These are phyloP conservation scores for Automeris io DNA, from an alignment of 2,888 invertebrate genomes.

Conservation along the genomic window DNA sequence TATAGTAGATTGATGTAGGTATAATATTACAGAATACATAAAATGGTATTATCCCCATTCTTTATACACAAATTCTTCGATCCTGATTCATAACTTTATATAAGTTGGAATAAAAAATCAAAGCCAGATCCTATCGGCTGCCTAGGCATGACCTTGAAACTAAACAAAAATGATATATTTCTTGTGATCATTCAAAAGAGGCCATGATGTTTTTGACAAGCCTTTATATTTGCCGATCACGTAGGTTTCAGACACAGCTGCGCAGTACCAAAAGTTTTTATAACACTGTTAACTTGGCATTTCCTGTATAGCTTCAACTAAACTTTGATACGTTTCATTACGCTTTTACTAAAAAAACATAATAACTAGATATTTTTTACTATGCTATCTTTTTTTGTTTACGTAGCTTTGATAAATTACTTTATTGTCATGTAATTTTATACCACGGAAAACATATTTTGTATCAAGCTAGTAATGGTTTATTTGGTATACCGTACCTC, in stretches of 20 bases:
- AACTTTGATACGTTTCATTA: constrained; percentile 9
- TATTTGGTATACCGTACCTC: too few relatives aligned
- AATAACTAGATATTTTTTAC: too few relatives aligned
- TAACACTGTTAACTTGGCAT: constrained; percentile 26
- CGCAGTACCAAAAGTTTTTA: constrained; percentile 30
- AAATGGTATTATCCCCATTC: too few relatives aligned
- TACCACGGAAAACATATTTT: too few relatives aligned
- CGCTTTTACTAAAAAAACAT: not conserved
- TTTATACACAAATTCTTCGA: too few relatives aligned
- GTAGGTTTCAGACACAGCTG: constrained; percentile 30
- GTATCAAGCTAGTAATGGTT: too few relatives aligned
- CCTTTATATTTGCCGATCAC: constrained; percentile 46
- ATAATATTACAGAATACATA: too few relatives aligned
- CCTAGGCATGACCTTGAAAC: constrained; percentile 25
- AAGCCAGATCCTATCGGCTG: too few relatives aligned
- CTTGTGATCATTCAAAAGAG: constrained; percentile 12
- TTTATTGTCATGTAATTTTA: too few relatives aligned
- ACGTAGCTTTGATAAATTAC: too few relatives aligned
- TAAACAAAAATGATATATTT: constrained; percentile 16
- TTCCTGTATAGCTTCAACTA: constrained; percentile 32
- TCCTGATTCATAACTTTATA: not conserved
- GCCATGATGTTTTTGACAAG: constrained; percentile 34
- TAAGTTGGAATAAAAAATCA: not conserved
- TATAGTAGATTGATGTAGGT: too few relatives aligned
- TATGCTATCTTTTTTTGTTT: too few relatives aligned